phyloP scores from a whole-genome alignment of 2,888 invertebrate genomes.

The Dynastes maya region DNA sequence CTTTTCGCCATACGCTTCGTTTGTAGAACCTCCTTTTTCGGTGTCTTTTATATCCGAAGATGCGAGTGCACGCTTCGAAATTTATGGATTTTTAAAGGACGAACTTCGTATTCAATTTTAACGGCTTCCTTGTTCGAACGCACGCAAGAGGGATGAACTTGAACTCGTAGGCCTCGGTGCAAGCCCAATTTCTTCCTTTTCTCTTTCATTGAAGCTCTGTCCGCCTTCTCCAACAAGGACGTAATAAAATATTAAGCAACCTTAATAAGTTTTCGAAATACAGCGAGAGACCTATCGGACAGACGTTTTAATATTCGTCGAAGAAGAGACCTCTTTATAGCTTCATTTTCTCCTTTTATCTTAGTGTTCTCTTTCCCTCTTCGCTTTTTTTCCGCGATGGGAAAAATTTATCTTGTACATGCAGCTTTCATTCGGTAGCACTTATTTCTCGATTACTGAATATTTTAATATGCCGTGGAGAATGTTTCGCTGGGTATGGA shows the following conservation, averaged over 20 bases:
- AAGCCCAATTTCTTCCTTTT: background rate
- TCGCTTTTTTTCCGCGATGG: conserved; percentile 1
- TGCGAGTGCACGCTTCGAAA: conserved; percentile 11
- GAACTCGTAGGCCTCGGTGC: conserved; percentile 1
- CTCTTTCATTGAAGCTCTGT: background rate
- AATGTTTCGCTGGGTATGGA: background rate
- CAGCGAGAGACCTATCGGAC: conserved; percentile 16
- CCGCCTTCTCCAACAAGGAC: background rate
- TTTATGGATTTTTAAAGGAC: conserved; percentile 40
- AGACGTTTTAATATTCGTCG: conserved; percentile 24
- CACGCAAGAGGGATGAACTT: conserved; percentile 8
- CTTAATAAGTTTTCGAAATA: conserved; percentile 43
- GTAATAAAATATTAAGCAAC: conserved; percentile 44
- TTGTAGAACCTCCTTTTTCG: background rate
- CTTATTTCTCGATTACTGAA: conserved; percentile 17
- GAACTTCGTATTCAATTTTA: conserved; percentile 46
- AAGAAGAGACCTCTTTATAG: conserved; percentile 17
- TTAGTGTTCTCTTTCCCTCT: background rate
- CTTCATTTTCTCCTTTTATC: background rate
- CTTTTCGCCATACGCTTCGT: background rate
- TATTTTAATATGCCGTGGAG: background rate
- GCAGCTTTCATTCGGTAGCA: background rate
- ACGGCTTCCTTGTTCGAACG: conserved; percentile 30
- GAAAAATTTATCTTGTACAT: background rate
- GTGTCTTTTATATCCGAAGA: background rate